Base-by-base conservation (phyloP, 2,888 invertebrate species). In the Phengaris alcon region DNA sequence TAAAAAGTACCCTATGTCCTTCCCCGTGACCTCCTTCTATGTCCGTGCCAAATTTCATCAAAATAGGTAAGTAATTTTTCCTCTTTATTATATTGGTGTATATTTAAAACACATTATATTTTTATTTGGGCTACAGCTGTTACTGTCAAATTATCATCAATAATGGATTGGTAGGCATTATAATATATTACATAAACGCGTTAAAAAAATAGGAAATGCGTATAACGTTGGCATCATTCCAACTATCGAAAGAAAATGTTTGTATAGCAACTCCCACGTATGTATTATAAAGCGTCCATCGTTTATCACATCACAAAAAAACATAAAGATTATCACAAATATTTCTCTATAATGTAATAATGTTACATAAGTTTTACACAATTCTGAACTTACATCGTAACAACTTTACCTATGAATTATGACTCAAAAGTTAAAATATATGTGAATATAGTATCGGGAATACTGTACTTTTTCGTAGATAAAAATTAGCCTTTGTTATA, bases 251-350 rank as follows among this genome's bases (percentile, higher is more conserved):
- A 79, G 80, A 79, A 79, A 82, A 81, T 81, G 79, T 79, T 81
- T 79, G 82, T 80, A 82, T 81, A 82, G 80, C 75, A 77, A 73
- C 76, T 74, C 81, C 82, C 76, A 80, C 81, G 76, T 78, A 59
- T 79, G 80, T 80, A 78, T 78, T 80, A 79, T 75, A 76, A 76
- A 75, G 77, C 77, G 79, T 78, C 69, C 77, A 78, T 78, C 77
- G 76, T 79, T 80, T 78, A 79, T 80, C 81, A 79, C 78, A 77
- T 77, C 76, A 76, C 74, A 75, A 73, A 77, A 75, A 78, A 76
- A 76, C 79, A 79, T 77, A 70, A 78, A 76, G 52, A 54, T 72
- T 35, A 52, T 54, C 72, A 72, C 51, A 22, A 54, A 72, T 72
- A 54, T 35, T 12, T 35, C 35, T 35, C 52, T 8, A 72, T 72